Percentiles rank a stretch among this genome's conserved stretches.
Conservation (phyloP, 2,888 invertebrate genomes). For the Antitype chi region DNA sequence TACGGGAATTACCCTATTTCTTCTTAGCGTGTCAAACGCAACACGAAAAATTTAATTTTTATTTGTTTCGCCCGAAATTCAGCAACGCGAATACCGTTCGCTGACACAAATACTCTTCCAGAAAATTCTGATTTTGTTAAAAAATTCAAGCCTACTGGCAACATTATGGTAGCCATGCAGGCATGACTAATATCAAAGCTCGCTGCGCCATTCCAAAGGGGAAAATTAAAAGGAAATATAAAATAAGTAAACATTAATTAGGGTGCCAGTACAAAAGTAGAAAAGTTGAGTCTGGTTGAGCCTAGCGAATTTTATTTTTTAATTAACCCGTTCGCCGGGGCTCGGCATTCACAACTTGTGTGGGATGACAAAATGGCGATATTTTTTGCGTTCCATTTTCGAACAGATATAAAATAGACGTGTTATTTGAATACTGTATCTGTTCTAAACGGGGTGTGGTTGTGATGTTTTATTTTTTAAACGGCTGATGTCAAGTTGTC, state of each 20-base stretch:
- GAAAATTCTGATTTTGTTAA: not conserved
- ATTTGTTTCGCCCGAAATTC: no score
- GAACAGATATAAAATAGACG: not conserved
- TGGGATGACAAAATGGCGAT: constrained; percentile 19
- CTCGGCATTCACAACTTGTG: constrained; percentile 21
- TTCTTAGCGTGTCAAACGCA: no score
- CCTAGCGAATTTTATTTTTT: constrained; percentile 47
- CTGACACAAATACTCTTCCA: not conserved
- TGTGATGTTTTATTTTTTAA: not conserved
- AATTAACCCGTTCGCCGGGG: constrained; percentile 36
- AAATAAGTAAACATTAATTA: constrained; percentile 51
- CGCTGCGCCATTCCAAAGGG: not conserved
- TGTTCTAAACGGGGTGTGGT: not conserved
- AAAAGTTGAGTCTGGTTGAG: constrained; percentile 44
- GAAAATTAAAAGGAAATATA: constrained; percentile 18
- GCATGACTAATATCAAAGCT: constrained; percentile 28
- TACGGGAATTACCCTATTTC: no score
- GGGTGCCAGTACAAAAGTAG: constrained; percentile 19
- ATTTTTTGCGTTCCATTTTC: constrained; percentile 16
- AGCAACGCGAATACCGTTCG: no score
- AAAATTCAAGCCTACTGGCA: not conserved
- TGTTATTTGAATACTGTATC: constrained; percentile 17
- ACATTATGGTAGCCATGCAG: constrained; percentile 4
- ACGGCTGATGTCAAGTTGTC: not conserved
- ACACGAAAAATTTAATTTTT: no score